Evolutionary conservation across 2,113 vertebrate genomes (phyloP).

Genomic region (Baryphthengus martii): DNA sequence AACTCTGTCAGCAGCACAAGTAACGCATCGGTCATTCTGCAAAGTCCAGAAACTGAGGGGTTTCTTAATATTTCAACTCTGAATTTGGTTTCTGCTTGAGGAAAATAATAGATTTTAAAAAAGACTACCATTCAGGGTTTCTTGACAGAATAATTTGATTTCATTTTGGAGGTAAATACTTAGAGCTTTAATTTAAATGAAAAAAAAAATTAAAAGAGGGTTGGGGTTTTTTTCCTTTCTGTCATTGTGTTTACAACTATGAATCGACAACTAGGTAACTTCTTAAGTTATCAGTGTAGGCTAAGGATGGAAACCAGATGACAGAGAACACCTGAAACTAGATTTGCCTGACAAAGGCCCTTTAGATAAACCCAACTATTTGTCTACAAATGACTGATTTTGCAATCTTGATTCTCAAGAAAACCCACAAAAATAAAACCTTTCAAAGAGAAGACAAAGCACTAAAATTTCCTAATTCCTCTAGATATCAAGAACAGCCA

Average conservation of each 20-base stretch:
- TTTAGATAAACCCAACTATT: background rate
- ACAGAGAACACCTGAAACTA: background rate
- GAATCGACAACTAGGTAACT: background rate
- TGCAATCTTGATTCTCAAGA: background rate
- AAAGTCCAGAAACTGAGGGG: background rate
- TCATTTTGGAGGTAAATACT: background rate
- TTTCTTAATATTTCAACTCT: background rate
- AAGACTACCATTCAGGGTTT: background rate
- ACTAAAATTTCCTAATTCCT: background rate
- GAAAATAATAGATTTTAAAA: background rate
- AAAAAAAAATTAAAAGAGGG: fast-evolving
- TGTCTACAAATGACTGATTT: background rate
- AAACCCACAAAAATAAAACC: background rate
- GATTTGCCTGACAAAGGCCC: background rate
- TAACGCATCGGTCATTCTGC: background rate
- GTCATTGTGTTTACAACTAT: background rate
- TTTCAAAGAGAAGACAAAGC: background rate
- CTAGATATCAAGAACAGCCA: background rate
- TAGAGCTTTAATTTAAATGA: background rate
- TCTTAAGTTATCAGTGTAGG: background rate
- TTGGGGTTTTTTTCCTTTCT: background rate
- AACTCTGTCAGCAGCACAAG: background rate
- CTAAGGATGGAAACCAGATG: background rate
- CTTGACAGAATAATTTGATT: background rate
- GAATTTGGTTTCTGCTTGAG: background rate